These are phyloP conservation scores for Dione vanillae DNA, from an alignment of 2,888 invertebrate genomes.

Conservation along the genomic window DNA sequence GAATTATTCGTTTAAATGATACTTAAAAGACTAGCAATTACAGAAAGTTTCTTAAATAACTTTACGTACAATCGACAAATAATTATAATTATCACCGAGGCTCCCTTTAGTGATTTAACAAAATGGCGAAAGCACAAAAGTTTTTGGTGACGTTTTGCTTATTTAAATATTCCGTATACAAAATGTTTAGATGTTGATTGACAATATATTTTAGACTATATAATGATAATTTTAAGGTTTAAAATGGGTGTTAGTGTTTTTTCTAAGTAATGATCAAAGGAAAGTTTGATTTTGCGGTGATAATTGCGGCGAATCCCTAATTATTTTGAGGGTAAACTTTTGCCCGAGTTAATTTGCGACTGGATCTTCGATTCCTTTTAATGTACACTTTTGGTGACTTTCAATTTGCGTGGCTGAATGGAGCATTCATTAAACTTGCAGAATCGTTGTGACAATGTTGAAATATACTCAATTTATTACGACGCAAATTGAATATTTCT, in stretches of 20 bases:
- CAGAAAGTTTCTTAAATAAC: constrained; percentile 65
- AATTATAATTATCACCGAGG: constrained; percentile 80
- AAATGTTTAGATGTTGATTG: constrained; percentile 58
- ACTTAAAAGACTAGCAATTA: constrained; percentile 77
- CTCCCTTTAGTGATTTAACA: constrained; percentile 75
- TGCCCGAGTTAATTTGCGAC: constrained; percentile 79
- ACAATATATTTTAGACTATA: constrained; percentile 59
- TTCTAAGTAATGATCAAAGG: constrained; percentile 76
- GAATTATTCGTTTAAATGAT: constrained; percentile 77
- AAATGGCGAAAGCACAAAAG: constrained; percentile 78
- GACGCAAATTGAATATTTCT: constrained; percentile 58
- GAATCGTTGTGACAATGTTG: constrained; percentile 58
- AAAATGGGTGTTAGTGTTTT: constrained; percentile 56
- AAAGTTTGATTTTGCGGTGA: constrained; percentile 82
- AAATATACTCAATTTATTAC: constrained; percentile 61
- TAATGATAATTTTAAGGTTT: constrained; percentile 54
- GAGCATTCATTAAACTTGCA: constrained; percentile 75
- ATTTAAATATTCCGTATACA: constrained; percentile 76
- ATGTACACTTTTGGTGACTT: constrained; percentile 81
- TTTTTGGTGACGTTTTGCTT: constrained; percentile 73
- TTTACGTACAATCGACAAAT: constrained; percentile 81
- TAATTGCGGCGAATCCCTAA: constrained; percentile 84
- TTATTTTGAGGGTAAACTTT: constrained; percentile 85
- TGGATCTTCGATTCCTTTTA: constrained; percentile 79
- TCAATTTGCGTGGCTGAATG: constrained; percentile 79